Base-by-base conservation (phyloP, 2,113 vertebrate species). In the Jacana jacana region DNA sequence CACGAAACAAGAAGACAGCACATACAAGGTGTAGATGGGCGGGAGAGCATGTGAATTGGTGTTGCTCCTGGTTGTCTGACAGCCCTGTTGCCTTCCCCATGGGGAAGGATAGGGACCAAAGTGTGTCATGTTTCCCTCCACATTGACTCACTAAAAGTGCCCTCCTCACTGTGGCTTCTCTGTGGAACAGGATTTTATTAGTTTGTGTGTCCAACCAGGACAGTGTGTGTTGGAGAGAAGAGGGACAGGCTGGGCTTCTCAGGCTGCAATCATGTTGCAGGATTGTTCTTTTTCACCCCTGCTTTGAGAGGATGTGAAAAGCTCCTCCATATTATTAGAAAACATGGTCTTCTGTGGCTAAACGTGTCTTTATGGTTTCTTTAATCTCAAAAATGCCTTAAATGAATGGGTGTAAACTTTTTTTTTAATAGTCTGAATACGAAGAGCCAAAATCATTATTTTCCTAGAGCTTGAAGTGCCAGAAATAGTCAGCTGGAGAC, bases 371-470 rank as follows among this genome's bases (percentile, higher is more conserved):
- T 97, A 97, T 96, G 95, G 95, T 95, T 96, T 96, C 96, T 98
- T 98, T 98, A 97, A 97, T 97, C 96, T 97, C 68, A 71, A 95
- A 96, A 98, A 97, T 96, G 87, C 86, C 78, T 96, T 95, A 93
- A 97, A 98, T 96, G 96, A 98, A 97, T 93, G 95, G 96, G 97
- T 97, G 97, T 97, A 98, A 97, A 96, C 94, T 96, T 97, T 93
- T 73, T 71, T 94, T 97, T 97, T 96, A 97, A 97, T 96, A 95
- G 95, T 94, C 96, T 97, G 96, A 96, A 95, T 87, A 58, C 3
- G 69, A 97, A 96, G 96, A 98, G 97, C 98, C 97, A 98, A 98
- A 97, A 78, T 95, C 88, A 96, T 98, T 98, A 97, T 98, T 97
- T 98, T 97, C 80, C 86, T 96, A 96, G 92, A 97, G 84, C 66